These are phyloP conservation scores for Chloroceryle inda DNA, from an alignment of 2,797 vertebrate genomes.

Conservation along the genomic window DNA sequence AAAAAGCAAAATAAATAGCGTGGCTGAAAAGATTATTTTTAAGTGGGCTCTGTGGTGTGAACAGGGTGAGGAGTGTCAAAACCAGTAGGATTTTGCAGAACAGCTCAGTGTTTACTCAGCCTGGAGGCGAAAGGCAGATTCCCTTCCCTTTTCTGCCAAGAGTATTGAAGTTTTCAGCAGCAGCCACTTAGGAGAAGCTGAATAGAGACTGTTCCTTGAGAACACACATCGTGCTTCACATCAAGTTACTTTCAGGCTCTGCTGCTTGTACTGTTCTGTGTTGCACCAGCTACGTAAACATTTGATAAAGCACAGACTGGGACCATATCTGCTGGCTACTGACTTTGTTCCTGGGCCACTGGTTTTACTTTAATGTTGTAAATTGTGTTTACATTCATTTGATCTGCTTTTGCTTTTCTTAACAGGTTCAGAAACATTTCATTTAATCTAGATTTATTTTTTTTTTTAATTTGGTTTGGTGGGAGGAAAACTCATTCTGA, in stretches of 20 bases:
- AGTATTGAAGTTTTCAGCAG: background rate
- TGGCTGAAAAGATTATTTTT: background rate
- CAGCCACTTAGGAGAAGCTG: background rate
- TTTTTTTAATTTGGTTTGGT: background rate
- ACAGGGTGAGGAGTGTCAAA: background rate
- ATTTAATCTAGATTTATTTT: background rate
- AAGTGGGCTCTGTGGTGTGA: background rate
- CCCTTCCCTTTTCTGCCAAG: background rate
- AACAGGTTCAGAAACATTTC: background rate
- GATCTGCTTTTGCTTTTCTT: background rate
- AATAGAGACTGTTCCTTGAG: background rate
- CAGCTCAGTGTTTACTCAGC: background rate
- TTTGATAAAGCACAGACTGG: background rate
- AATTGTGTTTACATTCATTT: background rate
- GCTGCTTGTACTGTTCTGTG: background rate
- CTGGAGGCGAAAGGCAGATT: background rate
- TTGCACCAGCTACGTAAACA: constrained; percentile 1
- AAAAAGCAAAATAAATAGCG: background rate
- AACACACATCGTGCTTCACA: background rate
- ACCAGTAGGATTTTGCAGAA: background rate
- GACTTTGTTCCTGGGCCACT: background rate
- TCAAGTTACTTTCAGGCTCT: background rate
- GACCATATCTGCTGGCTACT: background rate
- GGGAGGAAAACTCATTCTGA: background rate
- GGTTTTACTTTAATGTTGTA: background rate